Evolutionary conservation across 2,888 invertebrate species (phyloP).

Genomic region (Alentia gelatinosa): DNA sequence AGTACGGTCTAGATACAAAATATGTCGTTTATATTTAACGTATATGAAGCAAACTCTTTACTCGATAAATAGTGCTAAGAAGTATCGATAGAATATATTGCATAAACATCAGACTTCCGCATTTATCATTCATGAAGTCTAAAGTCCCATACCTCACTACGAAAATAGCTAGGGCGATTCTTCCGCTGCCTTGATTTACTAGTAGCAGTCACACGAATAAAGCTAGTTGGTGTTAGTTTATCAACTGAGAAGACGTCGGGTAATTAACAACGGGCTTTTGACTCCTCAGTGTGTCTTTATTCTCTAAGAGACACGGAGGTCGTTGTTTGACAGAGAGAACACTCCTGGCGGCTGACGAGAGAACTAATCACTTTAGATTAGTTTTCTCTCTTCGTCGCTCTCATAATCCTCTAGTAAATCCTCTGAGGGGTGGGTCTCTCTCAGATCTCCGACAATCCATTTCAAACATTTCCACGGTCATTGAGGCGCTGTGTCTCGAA

Average conservation of each 20-base stretch:
- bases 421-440: neutral
- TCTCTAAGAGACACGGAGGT: neutral
- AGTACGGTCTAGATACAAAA: too few relatives aligned
- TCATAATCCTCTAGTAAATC: neutral
- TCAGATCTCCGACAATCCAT: neutral
- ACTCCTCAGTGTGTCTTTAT: neutral
- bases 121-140: too few relatives aligned
- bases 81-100: too few relatives aligned
- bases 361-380: neutral
- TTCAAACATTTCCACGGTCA: neutral
- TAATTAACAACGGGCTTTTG: constrained; percentile 1
- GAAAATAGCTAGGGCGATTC: too few relatives aligned
- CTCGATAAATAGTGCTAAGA: too few relatives aligned
- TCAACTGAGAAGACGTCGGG: neutral
- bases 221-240: too few relatives aligned
- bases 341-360: neutral
- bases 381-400: neutral
- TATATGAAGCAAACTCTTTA: too few relatives aligned
- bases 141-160: too few relatives aligned
- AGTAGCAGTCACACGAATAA: too few relatives aligned
- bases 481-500: neutral
- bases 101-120: too few relatives aligned
- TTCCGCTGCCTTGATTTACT: too few relatives aligned
- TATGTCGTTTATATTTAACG: too few relatives aligned
- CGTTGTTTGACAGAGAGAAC: neutral